phyloP scores from a whole-genome alignment of 2,113 vertebrate genomes.

The Drymodes brunneopygia region DNA sequence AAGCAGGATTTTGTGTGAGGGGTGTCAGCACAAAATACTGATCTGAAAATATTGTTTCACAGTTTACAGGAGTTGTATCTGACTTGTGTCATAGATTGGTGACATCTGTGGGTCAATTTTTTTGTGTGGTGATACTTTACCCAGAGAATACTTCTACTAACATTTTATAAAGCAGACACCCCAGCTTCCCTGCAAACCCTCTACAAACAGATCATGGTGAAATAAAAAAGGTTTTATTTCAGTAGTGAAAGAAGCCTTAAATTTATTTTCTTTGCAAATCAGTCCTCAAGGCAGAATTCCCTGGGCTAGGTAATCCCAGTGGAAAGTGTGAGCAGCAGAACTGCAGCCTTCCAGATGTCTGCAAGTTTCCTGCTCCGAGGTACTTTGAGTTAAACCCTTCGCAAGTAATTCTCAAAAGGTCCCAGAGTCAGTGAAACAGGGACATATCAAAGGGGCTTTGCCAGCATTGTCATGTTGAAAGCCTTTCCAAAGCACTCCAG shows the following conservation, averaged over 20 bases:
- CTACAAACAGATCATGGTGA: not conserved
- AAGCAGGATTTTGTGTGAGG: not conserved
- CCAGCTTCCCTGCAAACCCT: not conserved
- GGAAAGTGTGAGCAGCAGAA: slow-evolving; percentile 9
- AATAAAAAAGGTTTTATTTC: not conserved
- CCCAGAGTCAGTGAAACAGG: not conserved
- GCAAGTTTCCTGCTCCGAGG: not conserved
- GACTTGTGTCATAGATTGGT: not conserved
- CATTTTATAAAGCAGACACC: not conserved
- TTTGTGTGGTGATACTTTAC: not conserved
- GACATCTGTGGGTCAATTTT: not conserved
- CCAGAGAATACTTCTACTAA: not conserved
- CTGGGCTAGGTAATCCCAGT: not conserved
- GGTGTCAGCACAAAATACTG: not conserved
- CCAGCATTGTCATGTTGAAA: not conserved
- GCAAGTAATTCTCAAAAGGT: not conserved
- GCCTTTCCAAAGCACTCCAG: not conserved
- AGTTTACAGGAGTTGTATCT: not conserved
- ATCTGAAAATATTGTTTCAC: not conserved
- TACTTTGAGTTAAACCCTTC: not conserved
- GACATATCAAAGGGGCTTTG: not conserved
- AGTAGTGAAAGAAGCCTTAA: not conserved
- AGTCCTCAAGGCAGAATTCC: not conserved
- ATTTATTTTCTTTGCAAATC: not conserved
- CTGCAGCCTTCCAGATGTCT: not conserved